phyloP scores from a whole-genome alignment of 2,888 invertebrate species.

The Aleiodes leptofemur region DNA sequence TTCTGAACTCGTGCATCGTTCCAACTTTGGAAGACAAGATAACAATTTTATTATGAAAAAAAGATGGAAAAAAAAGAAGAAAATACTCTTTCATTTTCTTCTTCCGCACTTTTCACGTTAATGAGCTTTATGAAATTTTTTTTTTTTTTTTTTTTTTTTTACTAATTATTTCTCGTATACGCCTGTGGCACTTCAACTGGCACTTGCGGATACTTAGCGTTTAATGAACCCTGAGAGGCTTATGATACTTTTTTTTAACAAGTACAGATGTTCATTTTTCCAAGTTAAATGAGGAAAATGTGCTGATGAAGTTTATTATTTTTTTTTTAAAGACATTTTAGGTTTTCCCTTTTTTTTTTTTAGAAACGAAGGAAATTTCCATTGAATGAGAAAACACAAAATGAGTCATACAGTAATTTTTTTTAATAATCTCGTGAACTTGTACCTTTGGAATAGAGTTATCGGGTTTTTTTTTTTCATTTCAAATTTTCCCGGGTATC shows the following conservation, averaged over 20 bases:
- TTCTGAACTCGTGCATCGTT: constrained; percentile 8
- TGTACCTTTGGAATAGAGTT: too few species aligned
- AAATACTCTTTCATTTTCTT: not conserved
- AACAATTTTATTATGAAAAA: constrained; percentile 3
- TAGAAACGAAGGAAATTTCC: too few species aligned
- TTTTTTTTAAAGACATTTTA: too few species aligned
- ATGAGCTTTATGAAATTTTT: constrained; percentile 15
- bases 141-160: not conserved
- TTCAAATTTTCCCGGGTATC: too few species aligned
- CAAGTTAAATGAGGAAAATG: not conserved
- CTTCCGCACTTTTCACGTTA: not conserved
- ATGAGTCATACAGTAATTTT: too few species aligned
- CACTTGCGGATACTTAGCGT: constrained; percentile 20
- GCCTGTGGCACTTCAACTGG: not conserved
- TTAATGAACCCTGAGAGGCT: constrained; percentile 25
- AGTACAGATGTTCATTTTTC: not conserved
- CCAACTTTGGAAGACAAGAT: constrained; percentile 19
- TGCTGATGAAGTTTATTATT: not conserved
- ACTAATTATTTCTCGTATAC: not conserved
- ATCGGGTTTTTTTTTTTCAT: too few species aligned
- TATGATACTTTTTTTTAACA: constrained; percentile 12
- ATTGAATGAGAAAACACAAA: too few species aligned
- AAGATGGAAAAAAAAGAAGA: not conserved
- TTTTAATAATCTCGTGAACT: too few species aligned
- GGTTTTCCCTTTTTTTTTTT: too few species aligned